Conservation (phyloP, 2,797 vertebrate species). For the Siniperca obscura region DNA sequence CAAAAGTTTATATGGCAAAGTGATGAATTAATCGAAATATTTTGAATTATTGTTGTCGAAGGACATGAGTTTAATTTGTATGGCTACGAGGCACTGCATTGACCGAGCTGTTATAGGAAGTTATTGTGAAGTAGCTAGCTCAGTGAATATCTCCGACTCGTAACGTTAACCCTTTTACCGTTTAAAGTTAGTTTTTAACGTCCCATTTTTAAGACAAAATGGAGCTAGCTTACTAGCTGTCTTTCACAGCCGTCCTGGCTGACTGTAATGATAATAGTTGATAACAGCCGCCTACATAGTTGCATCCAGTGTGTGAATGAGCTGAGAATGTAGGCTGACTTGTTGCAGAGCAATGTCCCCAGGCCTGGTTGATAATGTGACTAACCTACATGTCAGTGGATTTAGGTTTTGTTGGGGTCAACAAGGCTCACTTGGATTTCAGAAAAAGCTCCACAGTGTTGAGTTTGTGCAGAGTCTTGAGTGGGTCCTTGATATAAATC, state of each 20-base stretch:
- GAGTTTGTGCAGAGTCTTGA: neutral
- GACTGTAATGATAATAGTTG: neutral
- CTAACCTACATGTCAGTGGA: slow-evolving; percentile 47
- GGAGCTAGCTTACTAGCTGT: neutral
- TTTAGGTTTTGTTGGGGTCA: slow-evolving; percentile 21
- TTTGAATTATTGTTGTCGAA: neutral
- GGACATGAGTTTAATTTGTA: neutral
- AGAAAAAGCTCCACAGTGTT: neutral
- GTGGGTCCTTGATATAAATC: slow-evolving; percentile 16
- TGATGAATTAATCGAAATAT: neutral
- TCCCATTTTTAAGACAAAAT: neutral
- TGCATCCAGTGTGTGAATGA: slow-evolving; percentile 29
- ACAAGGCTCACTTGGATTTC: neutral
- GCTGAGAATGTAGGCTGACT: slow-evolving; percentile 59
- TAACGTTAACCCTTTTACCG: neutral
- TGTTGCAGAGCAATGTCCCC: slow-evolving; percentile 51
- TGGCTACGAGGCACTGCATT: neutral
- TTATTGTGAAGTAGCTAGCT: slow-evolving; percentile 24
- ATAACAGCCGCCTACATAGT: slow-evolving; percentile 3
- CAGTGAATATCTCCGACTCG: neutral
- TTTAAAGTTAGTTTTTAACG: neutral
- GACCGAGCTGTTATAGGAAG: slow-evolving; percentile 48
- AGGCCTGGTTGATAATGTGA: slow-evolving; percentile 45
- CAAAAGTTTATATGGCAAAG: neutral
- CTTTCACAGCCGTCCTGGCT: neutral